phyloP scores from a whole-genome alignment of 2,888 invertebrate species.

The Limnephilus marmoratus region DNA sequence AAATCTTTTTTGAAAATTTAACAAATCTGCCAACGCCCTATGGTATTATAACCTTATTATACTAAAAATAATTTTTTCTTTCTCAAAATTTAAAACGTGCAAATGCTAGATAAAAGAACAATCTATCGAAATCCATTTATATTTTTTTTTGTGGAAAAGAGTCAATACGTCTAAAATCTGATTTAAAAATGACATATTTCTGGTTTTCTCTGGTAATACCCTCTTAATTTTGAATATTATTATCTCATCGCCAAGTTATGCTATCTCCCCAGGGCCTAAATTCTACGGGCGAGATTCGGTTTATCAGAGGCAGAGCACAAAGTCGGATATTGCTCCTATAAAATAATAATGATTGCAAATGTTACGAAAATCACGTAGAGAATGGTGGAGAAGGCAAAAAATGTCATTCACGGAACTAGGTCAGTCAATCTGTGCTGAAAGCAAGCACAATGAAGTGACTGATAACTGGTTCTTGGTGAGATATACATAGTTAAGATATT shows the following conservation, averaged over 20 bases:
- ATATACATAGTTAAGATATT: not conserved
- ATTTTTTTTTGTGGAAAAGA: too few relatives aligned
- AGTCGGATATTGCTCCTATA: not conserved
- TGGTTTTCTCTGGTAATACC: too few relatives aligned
- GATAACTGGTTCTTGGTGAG: not conserved
- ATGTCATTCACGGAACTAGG: constrained; percentile 28
- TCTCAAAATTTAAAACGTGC: too few relatives aligned
- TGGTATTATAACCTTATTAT: too few relatives aligned
- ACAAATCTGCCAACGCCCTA: too few relatives aligned
- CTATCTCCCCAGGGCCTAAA: not conserved
- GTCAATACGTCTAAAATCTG: too few relatives aligned
- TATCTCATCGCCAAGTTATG: not conserved
- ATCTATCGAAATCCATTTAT: too few relatives aligned
- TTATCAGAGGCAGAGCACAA: not conserved
- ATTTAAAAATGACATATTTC: too few relatives aligned
- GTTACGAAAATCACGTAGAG: constrained; percentile 2
- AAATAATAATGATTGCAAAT: not conserved
- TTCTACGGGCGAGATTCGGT: not conserved
- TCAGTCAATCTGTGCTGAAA: constrained; percentile 22
- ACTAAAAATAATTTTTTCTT: too few relatives aligned
- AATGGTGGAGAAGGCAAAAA: not conserved
- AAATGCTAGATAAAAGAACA: too few relatives aligned
- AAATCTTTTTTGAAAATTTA: too few relatives aligned
- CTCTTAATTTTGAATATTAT: not conserved
- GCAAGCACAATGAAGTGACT: constrained; percentile 12